Evolutionary conservation across 2,888 invertebrate species (phyloP), one percentile per base, ranked within the genome.

Genomic region (Belgica antarctica): DNA sequence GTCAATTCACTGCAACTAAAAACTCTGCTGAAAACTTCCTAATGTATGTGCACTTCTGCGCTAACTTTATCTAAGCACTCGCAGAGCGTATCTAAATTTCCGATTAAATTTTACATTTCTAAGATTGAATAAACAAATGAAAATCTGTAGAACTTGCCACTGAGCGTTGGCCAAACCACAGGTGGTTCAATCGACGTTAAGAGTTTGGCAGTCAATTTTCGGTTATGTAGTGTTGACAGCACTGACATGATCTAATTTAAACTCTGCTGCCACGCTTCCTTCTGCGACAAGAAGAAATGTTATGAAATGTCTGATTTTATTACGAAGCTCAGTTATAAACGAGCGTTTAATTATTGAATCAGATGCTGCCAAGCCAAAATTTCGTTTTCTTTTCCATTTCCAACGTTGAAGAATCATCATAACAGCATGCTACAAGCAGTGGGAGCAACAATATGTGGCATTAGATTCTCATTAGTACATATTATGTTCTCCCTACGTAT

Each of bases 301-400:
- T 25, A 59, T 59, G 8, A 25, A 59, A 59, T 4, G 59, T 59
- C 10, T 25, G 2, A 27, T 22, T 27, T 25, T 19, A 59, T 57
- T 47, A 17, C 57, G 57, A 57, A 12, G 22, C 3, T 10, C 27
- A 27, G 25, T 59, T 59, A 59, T 59, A 59, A 59, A 59, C 59
- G 59, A 59, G n/a, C 15, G n/a, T 27, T 59, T 59, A 59, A 59
- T 59, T 25, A 59, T 59, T 27, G 59, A 10, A 59, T 59, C 59
- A 27, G 12, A 25, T 59, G 52, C 22, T 10, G 24, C 25, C 25
- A 24, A 27, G 25, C 12, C 27, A 27, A 59, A 59, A 12, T 41
- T 41, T 41, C 41, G n/a, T 41, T 41, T 41, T 41, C n/a, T 41
- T 10, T n/a, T n/a, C 8, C 15, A n/a, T n/a, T 5, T 41, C 41